Percentiles rank a stretch among this genome's conserved stretches.
Conservation (phyloP, 2,797 vertebrate genomes). For the Tympanoctomys barrerae region DNA sequence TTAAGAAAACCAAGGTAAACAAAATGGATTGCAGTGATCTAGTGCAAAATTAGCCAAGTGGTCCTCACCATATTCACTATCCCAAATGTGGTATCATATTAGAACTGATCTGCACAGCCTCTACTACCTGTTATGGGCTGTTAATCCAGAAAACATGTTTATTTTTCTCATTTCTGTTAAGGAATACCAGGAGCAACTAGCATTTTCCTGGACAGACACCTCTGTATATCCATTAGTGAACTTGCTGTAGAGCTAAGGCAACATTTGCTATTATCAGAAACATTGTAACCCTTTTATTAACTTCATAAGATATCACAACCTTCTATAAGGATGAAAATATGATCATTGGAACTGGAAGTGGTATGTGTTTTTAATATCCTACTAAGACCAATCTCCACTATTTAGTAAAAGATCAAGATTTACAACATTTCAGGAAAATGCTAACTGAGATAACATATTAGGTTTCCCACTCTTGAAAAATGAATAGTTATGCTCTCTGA, state of each 20-base stretch:
- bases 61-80: neutral
- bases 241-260: neutral
- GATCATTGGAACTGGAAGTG: neutral
- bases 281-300: neutral
- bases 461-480: neutral
- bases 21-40: neutral
- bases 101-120: neutral
- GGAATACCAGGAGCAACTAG: neutral
- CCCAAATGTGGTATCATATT: neutral
- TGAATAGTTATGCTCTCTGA: neutral
- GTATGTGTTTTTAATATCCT: neutral
- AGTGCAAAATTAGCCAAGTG: neutral
- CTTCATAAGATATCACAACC: neutral
- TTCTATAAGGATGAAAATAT: neutral
- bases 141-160: neutral
- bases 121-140: neutral
- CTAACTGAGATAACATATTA: neutral
- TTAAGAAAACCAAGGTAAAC: neutral
- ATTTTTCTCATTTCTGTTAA: neutral
- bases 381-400: neutral
- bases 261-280: neutral
- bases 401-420: neutral
- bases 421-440: neutral
- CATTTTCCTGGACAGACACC: neutral
- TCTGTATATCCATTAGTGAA: too few species aligned